Conservation (phyloP, 2,888 invertebrate genomes). For the Sipha maydis region DNA sequence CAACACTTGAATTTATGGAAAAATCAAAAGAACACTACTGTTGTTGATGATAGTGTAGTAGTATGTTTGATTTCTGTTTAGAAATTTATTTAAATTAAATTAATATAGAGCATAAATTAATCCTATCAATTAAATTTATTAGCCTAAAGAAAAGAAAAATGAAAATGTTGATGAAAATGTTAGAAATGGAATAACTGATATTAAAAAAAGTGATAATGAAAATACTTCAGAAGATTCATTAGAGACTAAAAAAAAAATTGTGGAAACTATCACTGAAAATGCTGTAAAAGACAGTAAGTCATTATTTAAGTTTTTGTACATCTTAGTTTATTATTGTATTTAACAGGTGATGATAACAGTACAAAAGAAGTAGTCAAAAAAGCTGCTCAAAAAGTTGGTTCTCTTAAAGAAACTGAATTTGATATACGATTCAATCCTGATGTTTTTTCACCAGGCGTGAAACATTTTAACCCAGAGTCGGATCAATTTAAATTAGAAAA, state of each 20-base stretch:
- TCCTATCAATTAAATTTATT: background rate
- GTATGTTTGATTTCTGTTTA: slow-evolving; percentile 11
- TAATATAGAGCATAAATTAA: no score
- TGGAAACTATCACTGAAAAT: slow-evolving; percentile 45
- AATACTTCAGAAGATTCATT: slow-evolving; percentile 27
- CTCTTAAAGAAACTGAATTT: slow-evolving; percentile 94
- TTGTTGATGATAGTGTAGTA: background rate
- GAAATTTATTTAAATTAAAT: background rate
- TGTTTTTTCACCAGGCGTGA: slow-evolving; percentile 94
- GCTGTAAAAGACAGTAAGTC: slow-evolving; percentile 51
- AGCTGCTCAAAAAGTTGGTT: slow-evolving; percentile 91
- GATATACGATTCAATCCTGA: slow-evolving; percentile 98
- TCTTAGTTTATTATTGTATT: slow-evolving; percentile 66
- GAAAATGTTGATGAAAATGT: slow-evolving; percentile 1
- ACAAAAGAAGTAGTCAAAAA: slow-evolving; percentile 88
- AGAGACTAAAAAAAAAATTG: slow-evolving; percentile 51
- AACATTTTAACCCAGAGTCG: slow-evolving; percentile 78
- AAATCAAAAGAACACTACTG: slow-evolving; percentile 42
- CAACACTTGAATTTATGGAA: slow-evolving; percentile 75
- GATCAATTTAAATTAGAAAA: slow-evolving; percentile 82
- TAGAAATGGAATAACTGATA: slow-evolving; percentile 27
- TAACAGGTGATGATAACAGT: slow-evolving; percentile 77
- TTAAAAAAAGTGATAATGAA: slow-evolving; percentile 35
- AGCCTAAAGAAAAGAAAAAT: slow-evolving; percentile 15
- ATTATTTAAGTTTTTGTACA: slow-evolving; percentile 5